These are phyloP conservation scores for Zaprionus capensis DNA, from an alignment of 1,140 invertebrate genomes.

Conservation along the genomic window DNA sequence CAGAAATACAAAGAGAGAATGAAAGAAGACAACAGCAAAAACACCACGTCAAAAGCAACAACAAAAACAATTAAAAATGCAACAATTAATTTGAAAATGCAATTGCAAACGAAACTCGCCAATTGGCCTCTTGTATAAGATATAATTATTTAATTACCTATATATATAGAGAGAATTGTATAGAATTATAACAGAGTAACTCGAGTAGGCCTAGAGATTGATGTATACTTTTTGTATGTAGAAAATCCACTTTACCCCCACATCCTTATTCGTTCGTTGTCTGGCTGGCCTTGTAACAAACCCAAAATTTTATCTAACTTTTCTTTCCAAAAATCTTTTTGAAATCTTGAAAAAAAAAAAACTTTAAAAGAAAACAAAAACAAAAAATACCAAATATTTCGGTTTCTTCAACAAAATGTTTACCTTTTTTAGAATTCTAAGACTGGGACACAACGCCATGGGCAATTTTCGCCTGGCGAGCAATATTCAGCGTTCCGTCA, in stretches of 20 bases:
- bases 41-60: constrained; percentile 9
- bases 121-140: background rate
- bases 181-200: background rate
- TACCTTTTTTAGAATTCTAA: constrained; percentile 24
- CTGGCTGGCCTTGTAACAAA: constrained; percentile 16
- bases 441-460: constrained; percentile 8
- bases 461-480: background rate
- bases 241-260: background rate
- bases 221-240: background rate
- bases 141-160: background rate
- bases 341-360: constrained; percentile 19
- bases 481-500: constrained; percentile 18
- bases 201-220: constrained; percentile 14
- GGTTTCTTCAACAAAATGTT: constrained; percentile 22
- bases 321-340: constrained; percentile 18
- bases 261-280: constrained; percentile 21
- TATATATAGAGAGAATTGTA: constrained; percentile 1
- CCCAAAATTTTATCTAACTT: constrained; percentile 26
- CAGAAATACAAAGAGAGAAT: constrained; percentile 9
- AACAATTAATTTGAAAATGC: constrained; percentile 14
- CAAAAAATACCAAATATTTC: constrained; percentile 14
- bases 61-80: constrained; percentile 6
- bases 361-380: constrained; percentile 9
- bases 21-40: constrained; percentile 11
- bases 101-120: background rate